Percentiles rank a stretch among this genome's conserved stretches.
phyloP scores from a whole-genome alignment of 2,797 vertebrate genomes.

The Mormyrus hasselquistii region DNA sequence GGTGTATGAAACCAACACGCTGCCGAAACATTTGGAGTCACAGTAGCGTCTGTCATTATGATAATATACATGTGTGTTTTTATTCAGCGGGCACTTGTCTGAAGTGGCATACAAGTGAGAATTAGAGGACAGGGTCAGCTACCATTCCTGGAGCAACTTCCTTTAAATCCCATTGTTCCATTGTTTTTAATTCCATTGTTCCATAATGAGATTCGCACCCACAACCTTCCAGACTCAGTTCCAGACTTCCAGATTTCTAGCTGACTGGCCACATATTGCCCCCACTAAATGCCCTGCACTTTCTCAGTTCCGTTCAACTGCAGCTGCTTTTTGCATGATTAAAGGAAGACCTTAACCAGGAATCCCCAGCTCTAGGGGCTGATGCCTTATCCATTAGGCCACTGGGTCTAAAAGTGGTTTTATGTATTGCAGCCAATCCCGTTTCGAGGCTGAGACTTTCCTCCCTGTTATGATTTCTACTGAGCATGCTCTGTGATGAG shows the following conservation, averaged over 20 bases:
- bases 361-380: background rate
- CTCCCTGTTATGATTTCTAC: background rate
- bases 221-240: background rate
- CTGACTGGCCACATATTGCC: background rate
- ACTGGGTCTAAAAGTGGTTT: background rate
- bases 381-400: background rate
- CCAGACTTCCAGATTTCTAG: background rate
- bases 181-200: background rate
- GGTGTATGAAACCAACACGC: background rate
- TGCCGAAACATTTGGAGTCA: background rate
- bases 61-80: background rate
- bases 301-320: background rate
- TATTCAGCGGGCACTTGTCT: background rate
- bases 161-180: background rate
- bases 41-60: background rate
- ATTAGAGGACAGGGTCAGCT: background rate
- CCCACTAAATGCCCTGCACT: background rate
- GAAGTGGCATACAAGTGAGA: background rate
- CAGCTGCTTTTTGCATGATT: background rate
- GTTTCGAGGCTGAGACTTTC: background rate
- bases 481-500: background rate
- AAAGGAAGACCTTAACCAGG: background rate
- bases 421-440: background rate
- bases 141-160: background rate
- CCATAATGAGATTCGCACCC: background rate